These are phyloP conservation scores for Xylophagus ater DNA, from an alignment of 2,888 invertebrate species.

Conservation along the genomic window DNA sequence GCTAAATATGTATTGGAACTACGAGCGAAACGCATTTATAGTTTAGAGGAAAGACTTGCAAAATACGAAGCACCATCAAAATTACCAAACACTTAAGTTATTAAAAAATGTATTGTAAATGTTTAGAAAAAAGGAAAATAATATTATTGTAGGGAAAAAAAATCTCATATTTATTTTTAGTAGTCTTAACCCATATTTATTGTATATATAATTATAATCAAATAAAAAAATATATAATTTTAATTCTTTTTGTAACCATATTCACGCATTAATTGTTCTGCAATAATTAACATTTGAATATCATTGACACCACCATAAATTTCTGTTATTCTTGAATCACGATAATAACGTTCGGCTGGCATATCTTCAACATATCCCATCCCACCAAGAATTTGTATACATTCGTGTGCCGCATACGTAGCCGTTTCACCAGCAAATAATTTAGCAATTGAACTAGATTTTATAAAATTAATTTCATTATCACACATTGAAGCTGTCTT, in stretches of 20 bases:
- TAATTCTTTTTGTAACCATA: not conserved
- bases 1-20: conserved; percentile 19
- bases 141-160: no score
- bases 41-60: not conserved
- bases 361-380: conserved; percentile 57
- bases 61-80: no score
- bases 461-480: conserved; percentile 40
- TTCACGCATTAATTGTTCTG: conserved; percentile 41
- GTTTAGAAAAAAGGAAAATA: no score
- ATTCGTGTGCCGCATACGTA: conserved; percentile 54
- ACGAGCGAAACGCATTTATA: conserved; percentile 9
- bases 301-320: conserved; percentile 72
- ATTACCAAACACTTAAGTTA: no score
- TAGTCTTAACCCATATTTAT: no score
- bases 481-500: conserved; percentile 54
- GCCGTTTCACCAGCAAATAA: conserved; percentile 59
- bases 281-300: conserved; percentile 60
- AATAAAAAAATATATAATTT: no score
- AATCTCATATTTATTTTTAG: no score
- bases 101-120: no score
- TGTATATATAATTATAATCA: no score
- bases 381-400: conserved; percentile 65
- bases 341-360: conserved; percentile 62
- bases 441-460: conserved; percentile 67
- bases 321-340: conserved; percentile 68